phyloP scores from a whole-genome alignment of 2,888 invertebrate species.

The Monoplex corrugatus region DNA sequence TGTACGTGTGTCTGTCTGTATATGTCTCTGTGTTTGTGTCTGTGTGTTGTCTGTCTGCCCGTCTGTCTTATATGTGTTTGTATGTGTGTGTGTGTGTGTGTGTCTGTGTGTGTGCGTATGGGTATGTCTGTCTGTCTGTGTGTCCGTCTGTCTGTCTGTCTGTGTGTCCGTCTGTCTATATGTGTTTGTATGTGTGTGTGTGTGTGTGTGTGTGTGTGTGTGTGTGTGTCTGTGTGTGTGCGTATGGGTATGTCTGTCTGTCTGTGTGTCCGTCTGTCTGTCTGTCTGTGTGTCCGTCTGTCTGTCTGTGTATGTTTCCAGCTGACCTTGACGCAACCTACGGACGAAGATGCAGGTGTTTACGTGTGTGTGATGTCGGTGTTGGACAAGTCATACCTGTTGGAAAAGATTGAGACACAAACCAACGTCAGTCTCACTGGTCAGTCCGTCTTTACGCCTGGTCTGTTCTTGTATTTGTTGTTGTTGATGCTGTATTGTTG shows the following conservation, averaged over 20 bases:
- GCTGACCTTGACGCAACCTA: background rate
- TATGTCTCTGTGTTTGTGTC: no score
- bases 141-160: background rate
- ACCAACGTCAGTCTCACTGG: background rate
- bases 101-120: background rate
- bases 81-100: no score
- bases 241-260: background rate
- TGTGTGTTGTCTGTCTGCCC: no score
- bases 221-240: background rate
- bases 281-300: background rate
- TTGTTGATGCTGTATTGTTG: background rate
- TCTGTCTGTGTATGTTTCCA: background rate
- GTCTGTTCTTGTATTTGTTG: background rate
- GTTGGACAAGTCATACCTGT: background rate
- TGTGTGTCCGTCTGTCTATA: background rate
- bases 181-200: background rate
- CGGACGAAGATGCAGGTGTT: background rate
- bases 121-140: background rate
- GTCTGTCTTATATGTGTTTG: background rate
- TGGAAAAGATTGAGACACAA: background rate
- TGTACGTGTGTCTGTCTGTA: no score
- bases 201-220: no score
- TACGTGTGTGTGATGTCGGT: background rate
- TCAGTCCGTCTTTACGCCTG: background rate
- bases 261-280: background rate